phyloP scores from a whole-genome alignment of 2,797 vertebrate genomes.

The Cichlasoma orientale region DNA sequence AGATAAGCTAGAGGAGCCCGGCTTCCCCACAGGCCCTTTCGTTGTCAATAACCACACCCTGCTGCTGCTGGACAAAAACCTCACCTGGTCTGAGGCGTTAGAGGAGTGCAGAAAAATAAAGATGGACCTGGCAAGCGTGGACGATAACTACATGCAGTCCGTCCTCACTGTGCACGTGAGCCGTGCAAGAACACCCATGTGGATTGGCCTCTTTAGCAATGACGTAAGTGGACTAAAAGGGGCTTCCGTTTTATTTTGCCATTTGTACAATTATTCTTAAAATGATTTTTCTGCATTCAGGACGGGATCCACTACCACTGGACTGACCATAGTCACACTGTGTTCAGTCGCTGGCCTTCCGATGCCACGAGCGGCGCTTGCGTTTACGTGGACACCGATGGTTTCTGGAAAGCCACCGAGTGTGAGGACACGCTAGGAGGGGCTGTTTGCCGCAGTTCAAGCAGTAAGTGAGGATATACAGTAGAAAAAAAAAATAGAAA shows the following conservation, averaged over 20 bases:
- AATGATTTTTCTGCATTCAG: constrained; percentile 62
- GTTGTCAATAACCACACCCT: constrained; percentile 82
- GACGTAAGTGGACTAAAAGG: constrained; percentile 76
- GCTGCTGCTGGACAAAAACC: constrained; percentile 82
- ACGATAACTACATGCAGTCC: constrained; percentile 86
- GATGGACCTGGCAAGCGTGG: constrained; percentile 91
- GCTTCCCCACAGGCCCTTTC: constrained; percentile 61
- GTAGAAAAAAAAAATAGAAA: not conserved
- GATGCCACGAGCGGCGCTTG: constrained; percentile 82
- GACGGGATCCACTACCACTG: constrained; percentile 89
- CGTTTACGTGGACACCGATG: constrained; percentile 89
- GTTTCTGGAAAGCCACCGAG: constrained; percentile 91
- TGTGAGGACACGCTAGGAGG: constrained; percentile 85
- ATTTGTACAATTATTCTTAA: not conserved
- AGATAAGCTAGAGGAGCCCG: constrained; percentile 75
- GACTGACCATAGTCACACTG: constrained; percentile 88
- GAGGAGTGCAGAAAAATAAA: constrained; percentile 73
- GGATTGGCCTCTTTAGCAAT: constrained; percentile 92
- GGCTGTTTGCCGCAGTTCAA: constrained; percentile 87
- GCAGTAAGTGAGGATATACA: constrained; percentile 75
- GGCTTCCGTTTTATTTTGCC: not conserved
- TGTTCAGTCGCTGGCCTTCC: constrained; percentile 89
- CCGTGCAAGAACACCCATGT: constrained; percentile 79
- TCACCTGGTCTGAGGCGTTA: constrained; percentile 89
- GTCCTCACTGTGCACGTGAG: constrained; percentile 82